phyloP scores from a whole-genome alignment of 1,140 invertebrate genomes.

The Diplogasteroides magnus region DNA sequence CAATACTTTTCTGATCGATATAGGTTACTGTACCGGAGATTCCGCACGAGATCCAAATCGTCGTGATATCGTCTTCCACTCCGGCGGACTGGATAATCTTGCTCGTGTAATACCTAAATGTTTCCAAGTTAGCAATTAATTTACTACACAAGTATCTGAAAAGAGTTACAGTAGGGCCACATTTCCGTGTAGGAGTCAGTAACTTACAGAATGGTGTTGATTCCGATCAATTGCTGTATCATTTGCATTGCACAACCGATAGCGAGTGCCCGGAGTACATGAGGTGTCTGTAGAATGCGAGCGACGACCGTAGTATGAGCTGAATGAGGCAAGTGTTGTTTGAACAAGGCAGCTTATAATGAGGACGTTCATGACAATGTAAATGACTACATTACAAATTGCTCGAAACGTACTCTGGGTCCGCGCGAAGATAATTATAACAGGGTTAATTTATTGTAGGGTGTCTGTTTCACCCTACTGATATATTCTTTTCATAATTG shows the following conservation, averaged over 20 bases:
- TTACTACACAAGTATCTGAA: too few relatives aligned
- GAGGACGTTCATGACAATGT: neutral
- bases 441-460: too few relatives aligned
- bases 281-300: slow-evolving; percentile 54
- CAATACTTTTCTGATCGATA: neutral
- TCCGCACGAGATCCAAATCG: slow-evolving; percentile 65
- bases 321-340: neutral
- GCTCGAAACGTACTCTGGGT: too few relatives aligned
- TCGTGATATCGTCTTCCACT: slow-evolving; percentile 59
- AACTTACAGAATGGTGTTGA: slow-evolving; percentile 67
- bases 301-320: slow-evolving; percentile 13
- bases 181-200: neutral
- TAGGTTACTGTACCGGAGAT: slow-evolving; percentile 55
- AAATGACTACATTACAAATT: too few relatives aligned
- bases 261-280: slow-evolving; percentile 60
- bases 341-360: too few relatives aligned
- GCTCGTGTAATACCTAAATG: slow-evolving; percentile 64
- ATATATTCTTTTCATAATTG: too few relatives aligned
- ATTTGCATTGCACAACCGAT: slow-evolving; percentile 63
- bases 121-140: too few relatives aligned
- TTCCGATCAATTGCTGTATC: slow-evolving; percentile 65
- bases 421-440: too few relatives aligned
- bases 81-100: slow-evolving; percentile 67
- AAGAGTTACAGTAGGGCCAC: slow-evolving; percentile 13
- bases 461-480: too few relatives aligned